Evolutionary conservation across 2,888 invertebrate genomes (phyloP).

Genomic region (Drosophila fulvimacula): DNA sequence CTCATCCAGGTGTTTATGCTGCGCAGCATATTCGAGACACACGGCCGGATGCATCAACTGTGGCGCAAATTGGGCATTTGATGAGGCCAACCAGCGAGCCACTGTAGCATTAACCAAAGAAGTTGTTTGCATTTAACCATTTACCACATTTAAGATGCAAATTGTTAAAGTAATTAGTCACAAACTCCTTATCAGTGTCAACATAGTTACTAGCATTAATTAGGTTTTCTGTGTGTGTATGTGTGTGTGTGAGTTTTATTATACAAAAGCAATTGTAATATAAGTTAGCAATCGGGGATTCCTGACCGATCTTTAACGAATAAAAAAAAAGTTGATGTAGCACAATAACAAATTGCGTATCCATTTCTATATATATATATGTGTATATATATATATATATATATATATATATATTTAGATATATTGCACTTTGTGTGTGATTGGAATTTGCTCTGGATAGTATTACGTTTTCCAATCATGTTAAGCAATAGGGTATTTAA

Average conservation of each 20-base stretch:
- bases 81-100: slow-evolving; percentile 33
- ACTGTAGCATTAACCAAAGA: slow-evolving; percentile 53
- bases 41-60: slow-evolving; percentile 83
- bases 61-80: slow-evolving; percentile 83
- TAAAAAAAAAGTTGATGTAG: slow-evolving; percentile 35
- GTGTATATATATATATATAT: neutral
- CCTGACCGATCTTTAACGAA: slow-evolving; percentile 35
- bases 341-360: neutral
- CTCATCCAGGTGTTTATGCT: slow-evolving; percentile 91
- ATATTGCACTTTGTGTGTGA: neutral
- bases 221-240: slow-evolving; percentile 10
- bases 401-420: neutral
- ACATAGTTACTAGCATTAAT: slow-evolving; percentile 47
- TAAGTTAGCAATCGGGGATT: slow-evolving; percentile 23
- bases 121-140: slow-evolving; percentile 32
- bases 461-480: too few relatives aligned
- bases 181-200: slow-evolving; percentile 53
- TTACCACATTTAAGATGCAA: slow-evolving; percentile 16
- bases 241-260: slow-evolving; percentile 37
- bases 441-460: too few relatives aligned
- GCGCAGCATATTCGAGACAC: slow-evolving; percentile 90
- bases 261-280: slow-evolving; percentile 49
- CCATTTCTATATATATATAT: too few relatives aligned
- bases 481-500: too few relatives aligned
- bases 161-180: slow-evolving; percentile 41